A percentile compares a stretch with the other conserved stretches of the same genome.
These are phyloP conservation scores for Calliphora vomitoria DNA, from an alignment of 2,888 invertebrate genomes.

Conservation along the genomic window DNA sequence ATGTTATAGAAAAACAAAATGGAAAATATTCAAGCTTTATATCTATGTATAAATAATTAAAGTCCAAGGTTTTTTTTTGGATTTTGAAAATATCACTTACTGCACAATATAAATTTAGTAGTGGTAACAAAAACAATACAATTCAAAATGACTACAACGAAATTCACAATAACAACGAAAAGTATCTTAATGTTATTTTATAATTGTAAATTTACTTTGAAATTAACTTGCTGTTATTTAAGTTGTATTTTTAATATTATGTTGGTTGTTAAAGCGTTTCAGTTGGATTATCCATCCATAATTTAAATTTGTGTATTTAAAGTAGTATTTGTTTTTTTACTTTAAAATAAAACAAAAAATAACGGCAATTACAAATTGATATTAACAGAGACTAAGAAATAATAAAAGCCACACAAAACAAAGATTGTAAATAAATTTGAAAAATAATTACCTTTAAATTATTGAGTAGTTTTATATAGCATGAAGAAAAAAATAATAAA, in stretches of 20 bases:
- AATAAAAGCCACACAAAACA: background rate
- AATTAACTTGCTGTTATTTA: constrained; percentile 53
- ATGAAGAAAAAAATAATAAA: constrained; percentile 17
- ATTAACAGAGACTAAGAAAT: constrained; percentile 11
- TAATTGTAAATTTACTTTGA: constrained; percentile 60
- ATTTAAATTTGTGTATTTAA: background rate
- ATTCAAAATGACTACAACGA: background rate
- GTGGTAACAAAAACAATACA: constrained; percentile 12
- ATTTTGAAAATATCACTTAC: constrained; percentile 51
- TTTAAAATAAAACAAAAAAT: constrained; percentile 27
- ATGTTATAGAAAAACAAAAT: constrained; percentile 4
- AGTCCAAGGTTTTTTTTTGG: constrained; percentile 54
- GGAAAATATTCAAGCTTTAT: background rate
- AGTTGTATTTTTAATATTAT: background rate
- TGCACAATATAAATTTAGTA: constrained; percentile 3
- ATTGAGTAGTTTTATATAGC: constrained; percentile 44
- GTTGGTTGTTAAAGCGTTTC: background rate
- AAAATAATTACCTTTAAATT: constrained; percentile 57
- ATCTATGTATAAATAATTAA: constrained; percentile 31
- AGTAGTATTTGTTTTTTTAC: background rate
- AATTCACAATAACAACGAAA: constrained; percentile 9
- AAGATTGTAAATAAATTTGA: constrained; percentile 13
- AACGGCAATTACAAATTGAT: constrained; percentile 57
- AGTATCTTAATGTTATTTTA: constrained; percentile 35
- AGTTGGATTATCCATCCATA: constrained; percentile 18